Percentiles rank a stretch among this genome's conserved stretches.
Evolutionary conservation across 1,140 invertebrate genomes (phyloP).

Genomic region (Cherax destructor): DNA sequence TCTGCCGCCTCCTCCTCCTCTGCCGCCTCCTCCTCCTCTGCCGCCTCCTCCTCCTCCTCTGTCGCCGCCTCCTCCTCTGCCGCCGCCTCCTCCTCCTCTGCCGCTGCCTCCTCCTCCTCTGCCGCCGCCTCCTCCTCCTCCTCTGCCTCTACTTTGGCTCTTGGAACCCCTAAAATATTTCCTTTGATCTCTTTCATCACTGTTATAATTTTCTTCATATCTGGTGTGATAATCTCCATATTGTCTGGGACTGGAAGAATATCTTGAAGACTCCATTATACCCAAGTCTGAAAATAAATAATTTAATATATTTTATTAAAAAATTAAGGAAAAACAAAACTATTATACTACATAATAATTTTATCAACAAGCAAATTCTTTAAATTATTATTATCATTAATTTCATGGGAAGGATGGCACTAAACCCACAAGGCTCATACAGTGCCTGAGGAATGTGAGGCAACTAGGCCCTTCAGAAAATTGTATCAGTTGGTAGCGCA

Average conservation of each 20-base stretch:
- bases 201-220: background rate
- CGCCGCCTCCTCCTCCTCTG: background rate
- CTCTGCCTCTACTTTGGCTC: background rate
- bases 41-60: constrained; percentile 7
- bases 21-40: background rate
- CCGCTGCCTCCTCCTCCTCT: background rate
- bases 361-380: too few relatives aligned
- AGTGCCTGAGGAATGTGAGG: too few relatives aligned
- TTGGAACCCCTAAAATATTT: background rate
- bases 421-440: too few relatives aligned
- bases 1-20: constrained; percentile 3
- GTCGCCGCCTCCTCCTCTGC: too few relatives aligned
- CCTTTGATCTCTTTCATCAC: background rate
- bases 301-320: background rate
- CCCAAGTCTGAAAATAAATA: background rate
- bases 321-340: background rate
- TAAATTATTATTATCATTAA: too few relatives aligned
- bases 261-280: background rate
- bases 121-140: background rate
- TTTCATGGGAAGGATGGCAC: too few relatives aligned
- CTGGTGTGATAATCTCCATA: background rate
- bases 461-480: too few relatives aligned
- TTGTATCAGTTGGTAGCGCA: too few relatives aligned
- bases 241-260: too few relatives aligned
- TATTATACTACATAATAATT: too few relatives aligned